Evolutionary conservation across 2,797 vertebrate genomes (phyloP), one percentile per base, ranked within the genome.

Genomic region (Paedocypris micromegethes): DNA sequence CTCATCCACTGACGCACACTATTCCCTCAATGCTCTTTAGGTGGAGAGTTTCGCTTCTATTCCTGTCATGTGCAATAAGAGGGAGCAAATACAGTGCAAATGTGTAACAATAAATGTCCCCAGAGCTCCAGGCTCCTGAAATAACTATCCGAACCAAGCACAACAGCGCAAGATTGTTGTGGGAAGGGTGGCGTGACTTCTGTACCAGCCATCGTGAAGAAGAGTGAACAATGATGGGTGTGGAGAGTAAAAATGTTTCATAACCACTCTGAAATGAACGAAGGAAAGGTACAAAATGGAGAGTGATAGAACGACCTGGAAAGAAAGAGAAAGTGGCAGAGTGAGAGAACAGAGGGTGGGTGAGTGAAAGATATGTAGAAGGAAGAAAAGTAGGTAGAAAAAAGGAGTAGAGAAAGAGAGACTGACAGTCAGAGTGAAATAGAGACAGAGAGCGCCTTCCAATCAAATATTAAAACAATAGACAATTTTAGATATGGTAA

Each of bases 21-120:
- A 73, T 81, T 83, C 83, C 77, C 78, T 83, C 64, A 74, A 76
- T 77, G 73, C 77, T 68, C 62, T 45, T 66, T 77, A 74, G 75
- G 72, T 65, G 62, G 70, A 77, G 70, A 67, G 75, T 79, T 79
- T 73, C 59, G 53, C 65, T 71, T 75, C 53, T 76, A 72, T 67
- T 79, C 52, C 43, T 71, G 73, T 73, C 60, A 41, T 69, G 55
- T 68, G 61, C 2, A 54, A 66, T 2, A 60, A 49, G 39, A 45
- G 62, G 58, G 64, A 42, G 47, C 72, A 68, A 53, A 71, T 62
- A 73, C 53, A 54, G 66, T 53, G 58, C 64, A 73, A 66, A 70
- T 65, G 70, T 56, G 73, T 77, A 75, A 77, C 62, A 83, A 78
- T 82, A 76, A 85, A 75, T 43, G 68, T 68, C 55, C 59, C 60